Evolutionary conservation across 2,113 vertebrate species (phyloP).

Genomic region (Odobenus rosmarus): DNA sequence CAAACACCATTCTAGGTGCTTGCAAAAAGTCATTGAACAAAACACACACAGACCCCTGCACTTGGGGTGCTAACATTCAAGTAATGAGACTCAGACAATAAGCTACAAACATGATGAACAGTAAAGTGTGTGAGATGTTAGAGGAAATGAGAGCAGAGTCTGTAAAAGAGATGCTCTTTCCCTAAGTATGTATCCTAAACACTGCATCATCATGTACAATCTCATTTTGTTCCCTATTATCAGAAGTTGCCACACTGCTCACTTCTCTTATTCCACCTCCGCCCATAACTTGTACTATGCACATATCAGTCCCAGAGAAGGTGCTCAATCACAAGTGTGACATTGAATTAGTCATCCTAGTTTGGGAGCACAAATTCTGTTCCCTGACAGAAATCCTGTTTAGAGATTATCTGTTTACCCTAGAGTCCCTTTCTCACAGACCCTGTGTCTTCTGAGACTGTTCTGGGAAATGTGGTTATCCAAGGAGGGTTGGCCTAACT

Average conservation of each 20-base stretch:
- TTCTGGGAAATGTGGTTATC: not conserved
- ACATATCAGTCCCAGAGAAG: not conserved
- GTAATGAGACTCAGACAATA: not conserved
- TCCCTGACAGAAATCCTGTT: not conserved
- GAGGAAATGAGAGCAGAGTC: not conserved
- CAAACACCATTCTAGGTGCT: not conserved
- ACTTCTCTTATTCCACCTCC: not conserved
- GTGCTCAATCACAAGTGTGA: not conserved
- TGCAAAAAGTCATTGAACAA: not conserved
- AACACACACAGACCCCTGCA: not conserved
- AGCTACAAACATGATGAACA: not conserved
- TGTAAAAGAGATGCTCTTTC: not conserved
- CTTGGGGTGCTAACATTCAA: not conserved
- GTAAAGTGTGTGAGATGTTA: not conserved
- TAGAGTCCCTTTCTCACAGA: not conserved
- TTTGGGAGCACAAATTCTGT: not conserved
- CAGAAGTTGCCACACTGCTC: not conserved
- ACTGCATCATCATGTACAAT: fast-evolving
- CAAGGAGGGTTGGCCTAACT: not conserved
- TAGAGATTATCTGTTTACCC: not conserved
- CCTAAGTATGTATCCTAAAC: not conserved
- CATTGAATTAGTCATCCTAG: not conserved
- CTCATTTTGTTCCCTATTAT: not conserved
- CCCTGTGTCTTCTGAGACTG: not conserved
- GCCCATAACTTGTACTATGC: not conserved